Evolutionary conservation across 2,888 invertebrate genomes (phyloP).

Genomic region (Boloria selene): DNA sequence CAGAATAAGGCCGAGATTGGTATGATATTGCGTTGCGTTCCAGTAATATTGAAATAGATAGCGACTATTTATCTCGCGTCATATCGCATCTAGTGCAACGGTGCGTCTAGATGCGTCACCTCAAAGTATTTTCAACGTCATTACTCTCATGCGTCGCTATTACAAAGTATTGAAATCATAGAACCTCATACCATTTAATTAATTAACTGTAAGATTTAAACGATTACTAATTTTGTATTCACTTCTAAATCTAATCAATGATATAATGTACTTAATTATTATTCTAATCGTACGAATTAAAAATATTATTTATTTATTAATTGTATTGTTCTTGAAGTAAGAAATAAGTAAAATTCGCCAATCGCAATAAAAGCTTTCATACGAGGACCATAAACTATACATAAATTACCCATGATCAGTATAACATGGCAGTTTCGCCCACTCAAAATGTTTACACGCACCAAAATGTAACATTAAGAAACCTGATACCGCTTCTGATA

Average conservation of each 20-base stretch:
- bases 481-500: constrained; percentile 26
- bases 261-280: too few relatives aligned
- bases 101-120: constrained; percentile 68
- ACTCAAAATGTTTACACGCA: constrained; percentile 35
- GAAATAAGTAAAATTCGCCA: neutral
- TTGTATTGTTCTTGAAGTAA: neutral
- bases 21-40: constrained; percentile 69
- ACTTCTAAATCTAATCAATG: too few relatives aligned
- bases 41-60: constrained; percentile 77
- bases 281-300: too few relatives aligned
- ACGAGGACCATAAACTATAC: constrained; percentile 36
- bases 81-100: constrained; percentile 73
- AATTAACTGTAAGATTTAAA: neutral
- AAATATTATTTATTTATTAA: too few relatives aligned
- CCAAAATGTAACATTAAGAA: constrained; percentile 28
- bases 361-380: constrained; percentile 19
- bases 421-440: constrained; percentile 41
- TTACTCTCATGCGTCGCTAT: constrained; percentile 44
- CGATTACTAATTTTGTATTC: constrained; percentile 1
- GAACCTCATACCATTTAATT: constrained; percentile 21
- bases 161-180: constrained; percentile 25
- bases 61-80: constrained; percentile 71
- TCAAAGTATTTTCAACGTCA: constrained; percentile 56
- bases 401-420: constrained; percentile 38
- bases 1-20: constrained; percentile 76